Conservation (phyloP, 2,797 vertebrate species). For the Psittacula derbiana region DNA sequence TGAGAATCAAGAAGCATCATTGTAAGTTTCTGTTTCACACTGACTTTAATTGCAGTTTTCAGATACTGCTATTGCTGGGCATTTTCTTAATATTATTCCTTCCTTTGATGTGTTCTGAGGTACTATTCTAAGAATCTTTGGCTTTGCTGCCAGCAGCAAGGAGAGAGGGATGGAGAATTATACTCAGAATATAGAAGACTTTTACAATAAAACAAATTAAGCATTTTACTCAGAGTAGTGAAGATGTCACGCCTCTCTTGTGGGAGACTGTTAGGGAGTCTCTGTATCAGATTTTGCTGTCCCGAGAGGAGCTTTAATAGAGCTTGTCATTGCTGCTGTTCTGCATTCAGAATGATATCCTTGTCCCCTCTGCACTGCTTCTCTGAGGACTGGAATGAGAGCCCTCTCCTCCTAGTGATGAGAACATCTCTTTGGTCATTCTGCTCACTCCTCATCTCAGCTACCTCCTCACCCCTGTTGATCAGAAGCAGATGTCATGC, state of each 20-base stretch:
- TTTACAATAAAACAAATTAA: neutral
- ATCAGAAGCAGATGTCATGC: neutral
- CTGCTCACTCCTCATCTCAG: neutral
- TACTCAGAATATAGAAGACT: neutral
- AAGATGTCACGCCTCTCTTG: neutral
- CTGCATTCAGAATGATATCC: neutral
- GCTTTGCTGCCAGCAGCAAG: neutral
- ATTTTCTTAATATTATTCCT: neutral
- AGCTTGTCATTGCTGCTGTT: neutral
- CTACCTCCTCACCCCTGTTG: neutral
- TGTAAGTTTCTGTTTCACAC: neutral
- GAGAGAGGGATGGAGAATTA: slow-evolving; percentile 23
- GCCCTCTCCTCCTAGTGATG: rapidly evolving
- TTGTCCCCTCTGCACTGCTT: neutral
- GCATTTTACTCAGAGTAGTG: neutral
- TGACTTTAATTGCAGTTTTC: neutral
- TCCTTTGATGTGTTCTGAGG: neutral
- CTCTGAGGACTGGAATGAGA: neutral
- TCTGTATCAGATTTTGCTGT: neutral
- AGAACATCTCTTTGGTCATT: neutral
- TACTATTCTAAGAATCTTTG: neutral
- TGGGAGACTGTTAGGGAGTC: neutral
- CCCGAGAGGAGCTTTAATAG: neutral
- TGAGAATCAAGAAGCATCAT: neutral
- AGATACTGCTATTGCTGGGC: neutral